Evolutionary conservation across 2,888 invertebrate genomes (phyloP), one percentile per base, ranked within the genome.

Genomic region (Dasypolia templi): DNA sequence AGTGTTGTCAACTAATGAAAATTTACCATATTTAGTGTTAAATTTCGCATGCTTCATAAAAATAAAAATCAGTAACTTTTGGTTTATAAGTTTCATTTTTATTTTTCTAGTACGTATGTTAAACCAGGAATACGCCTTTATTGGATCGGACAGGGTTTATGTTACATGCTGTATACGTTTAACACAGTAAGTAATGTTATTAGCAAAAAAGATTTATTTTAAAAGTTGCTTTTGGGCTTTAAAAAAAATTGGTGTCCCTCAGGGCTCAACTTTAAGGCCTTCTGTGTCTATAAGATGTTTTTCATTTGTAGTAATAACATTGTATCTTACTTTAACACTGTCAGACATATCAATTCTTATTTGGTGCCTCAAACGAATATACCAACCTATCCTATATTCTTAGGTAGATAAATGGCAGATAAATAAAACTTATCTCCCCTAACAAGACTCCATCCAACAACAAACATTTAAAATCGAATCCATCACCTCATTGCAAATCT

Each of bases 401-500:
- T 7, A 66, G 49, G 56, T 69, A 72, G 44, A 71, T 81, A 75
- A 78, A 83, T 62, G 49, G 32, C 63, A 58, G 42, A 59, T 29
- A 55, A 7, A 55, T 61, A 26, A 59, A 65, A 74, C 62, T 17
- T 55, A 59, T 70, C 80, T 81, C 81, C 86, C 89, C 86, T 85
- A 87, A 90, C 88, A 86, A 85, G 87, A 83, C 83, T 72, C 75
- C 81, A 75, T 90, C 89, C 56, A 82, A 92, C 92, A 94, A 92
- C 93, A 93, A 93, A 81, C 83, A 87, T 93, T 94, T 92, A 92
- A 93, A 92, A 92, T 92, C 92, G 90, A 93, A 94, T 94, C 93
- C 89, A 89, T 92, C 91, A 91, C 90, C 87, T 89, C 85, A 88
- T 86, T 87, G 88, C 90, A 90, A 91, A 91, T 89, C 89, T 86